Conservation (phyloP, 1,140 invertebrate genomes). For the Brachionus asplanchnoidis region DNA sequence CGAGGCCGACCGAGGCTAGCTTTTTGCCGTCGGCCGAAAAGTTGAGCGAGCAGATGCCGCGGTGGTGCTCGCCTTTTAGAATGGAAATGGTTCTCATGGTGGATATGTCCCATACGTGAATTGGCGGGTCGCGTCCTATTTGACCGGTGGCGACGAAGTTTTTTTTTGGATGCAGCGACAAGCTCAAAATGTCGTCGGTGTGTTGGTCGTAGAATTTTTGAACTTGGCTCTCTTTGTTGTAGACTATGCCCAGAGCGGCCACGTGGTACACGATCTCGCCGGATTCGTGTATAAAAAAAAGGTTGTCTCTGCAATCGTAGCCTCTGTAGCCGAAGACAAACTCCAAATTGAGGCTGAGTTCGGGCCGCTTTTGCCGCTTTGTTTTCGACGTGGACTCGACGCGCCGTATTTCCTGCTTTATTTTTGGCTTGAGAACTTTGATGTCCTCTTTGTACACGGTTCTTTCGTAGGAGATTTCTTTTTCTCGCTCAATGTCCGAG, state of each 20-base stretch:
- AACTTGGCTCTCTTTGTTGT: constrained; percentile 50
- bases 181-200: constrained; percentile 57
- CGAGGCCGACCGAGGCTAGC: constrained; percentile 55
- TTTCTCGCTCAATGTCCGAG: constrained; percentile 56
- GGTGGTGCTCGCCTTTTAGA: constrained; percentile 56
- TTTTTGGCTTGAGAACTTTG: constrained; percentile 13
- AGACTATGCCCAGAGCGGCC: constrained; percentile 55
- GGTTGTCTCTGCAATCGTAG: constrained; percentile 57
- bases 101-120: constrained; percentile 56
- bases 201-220: constrained; percentile 56
- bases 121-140: constrained; percentile 55
- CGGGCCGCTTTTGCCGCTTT: constrained; percentile 51
- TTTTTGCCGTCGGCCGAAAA: constrained; percentile 57
- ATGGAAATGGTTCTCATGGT: constrained; percentile 55
- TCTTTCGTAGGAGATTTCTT: constrained; percentile 53
- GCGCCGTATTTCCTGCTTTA: constrained; percentile 42
- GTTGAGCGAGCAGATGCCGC: constrained; percentile 57
- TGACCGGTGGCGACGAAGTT: constrained; percentile 56
- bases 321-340: constrained; percentile 58
- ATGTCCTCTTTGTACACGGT: constrained; percentile 50
- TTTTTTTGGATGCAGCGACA: constrained; percentile 55
- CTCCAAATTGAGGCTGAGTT: constrained; percentile 51
- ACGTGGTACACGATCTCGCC: constrained; percentile 55
- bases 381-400: constrained; percentile 46
- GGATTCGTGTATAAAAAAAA: constrained; percentile 55